Evolutionary conservation across 2,113 vertebrate species (phyloP).

Genomic region (Noctilio leporinus): DNA sequence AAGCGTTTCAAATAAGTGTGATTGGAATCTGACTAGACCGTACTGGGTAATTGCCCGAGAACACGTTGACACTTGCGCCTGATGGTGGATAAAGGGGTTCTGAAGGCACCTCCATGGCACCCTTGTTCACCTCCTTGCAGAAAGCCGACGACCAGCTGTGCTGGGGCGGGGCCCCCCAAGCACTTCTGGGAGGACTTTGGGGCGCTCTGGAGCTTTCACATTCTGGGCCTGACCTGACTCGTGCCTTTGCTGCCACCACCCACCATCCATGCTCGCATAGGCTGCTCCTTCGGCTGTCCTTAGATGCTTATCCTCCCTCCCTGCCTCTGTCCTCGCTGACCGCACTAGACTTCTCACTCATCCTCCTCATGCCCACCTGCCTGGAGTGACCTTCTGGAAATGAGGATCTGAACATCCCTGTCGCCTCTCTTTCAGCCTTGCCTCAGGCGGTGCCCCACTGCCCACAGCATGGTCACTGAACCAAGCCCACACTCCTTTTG

Average conservation of each 20-base stretch:
- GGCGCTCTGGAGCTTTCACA: background rate
- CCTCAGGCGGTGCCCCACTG: background rate
- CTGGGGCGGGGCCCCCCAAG: background rate
- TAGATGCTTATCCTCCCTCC: background rate
- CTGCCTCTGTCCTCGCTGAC: background rate
- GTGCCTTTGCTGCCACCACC: background rate
- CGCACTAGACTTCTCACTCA: background rate
- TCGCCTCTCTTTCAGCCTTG: background rate
- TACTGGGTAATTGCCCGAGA: constrained; percentile 52
- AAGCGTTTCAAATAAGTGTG: constrained; percentile 73
- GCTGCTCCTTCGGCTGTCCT: background rate
- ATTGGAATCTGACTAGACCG: constrained; percentile 72
- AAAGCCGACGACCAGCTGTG: background rate
- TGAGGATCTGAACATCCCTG: background rate
- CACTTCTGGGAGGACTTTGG: background rate
- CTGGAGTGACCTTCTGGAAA: background rate
- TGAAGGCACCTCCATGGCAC: background rate
- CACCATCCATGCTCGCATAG: background rate
- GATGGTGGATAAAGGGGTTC: constrained; percentile 52
- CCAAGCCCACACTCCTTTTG: background rate
- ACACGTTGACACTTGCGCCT: constrained; percentile 39
- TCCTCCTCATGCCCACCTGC: background rate
- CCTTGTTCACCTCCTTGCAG: background rate
- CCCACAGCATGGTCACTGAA: background rate
- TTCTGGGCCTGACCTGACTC: background rate